Evolutionary conservation across 2,797 vertebrate genomes (phyloP).

Genomic region (Xenops minutus): DNA sequence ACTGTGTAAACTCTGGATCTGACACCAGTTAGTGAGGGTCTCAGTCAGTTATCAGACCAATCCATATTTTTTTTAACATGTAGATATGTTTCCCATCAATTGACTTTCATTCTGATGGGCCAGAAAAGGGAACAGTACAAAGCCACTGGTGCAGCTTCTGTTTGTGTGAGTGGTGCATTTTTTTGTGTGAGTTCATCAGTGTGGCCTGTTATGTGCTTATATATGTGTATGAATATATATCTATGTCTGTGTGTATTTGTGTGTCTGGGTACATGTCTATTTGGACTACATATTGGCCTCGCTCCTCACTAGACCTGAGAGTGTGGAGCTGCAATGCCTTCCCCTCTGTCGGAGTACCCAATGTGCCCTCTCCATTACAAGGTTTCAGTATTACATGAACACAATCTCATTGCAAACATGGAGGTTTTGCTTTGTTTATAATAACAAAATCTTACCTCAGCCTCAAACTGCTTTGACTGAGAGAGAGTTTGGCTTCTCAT

Average conservation of each 20-base stretch:
- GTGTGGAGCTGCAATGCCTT: background rate
- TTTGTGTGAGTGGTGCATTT: background rate
- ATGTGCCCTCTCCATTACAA: background rate
- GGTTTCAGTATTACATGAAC: background rate
- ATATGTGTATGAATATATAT: background rate
- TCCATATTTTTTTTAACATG: background rate
- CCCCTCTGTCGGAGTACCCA: background rate
- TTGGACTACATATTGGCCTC: background rate
- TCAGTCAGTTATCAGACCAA: background rate
- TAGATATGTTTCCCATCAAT: background rate
- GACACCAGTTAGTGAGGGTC: background rate
- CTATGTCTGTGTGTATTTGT: accelerated
- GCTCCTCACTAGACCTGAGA: background rate
- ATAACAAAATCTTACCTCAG: background rate
- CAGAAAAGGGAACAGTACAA: background rate
- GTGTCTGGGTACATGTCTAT: background rate
- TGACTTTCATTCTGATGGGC: background rate
- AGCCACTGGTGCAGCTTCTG: background rate
- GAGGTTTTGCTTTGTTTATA: background rate
- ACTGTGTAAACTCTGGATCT: background rate
- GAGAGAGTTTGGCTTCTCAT: background rate
- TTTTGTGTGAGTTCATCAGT: background rate
- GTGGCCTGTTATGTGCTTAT: background rate
- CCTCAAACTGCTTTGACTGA: background rate
- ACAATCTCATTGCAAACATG: background rate